These are phyloP conservation scores for Synanthedon tipuliformis DNA, from an alignment of 2,888 invertebrate genomes.

Conservation along the genomic window DNA sequence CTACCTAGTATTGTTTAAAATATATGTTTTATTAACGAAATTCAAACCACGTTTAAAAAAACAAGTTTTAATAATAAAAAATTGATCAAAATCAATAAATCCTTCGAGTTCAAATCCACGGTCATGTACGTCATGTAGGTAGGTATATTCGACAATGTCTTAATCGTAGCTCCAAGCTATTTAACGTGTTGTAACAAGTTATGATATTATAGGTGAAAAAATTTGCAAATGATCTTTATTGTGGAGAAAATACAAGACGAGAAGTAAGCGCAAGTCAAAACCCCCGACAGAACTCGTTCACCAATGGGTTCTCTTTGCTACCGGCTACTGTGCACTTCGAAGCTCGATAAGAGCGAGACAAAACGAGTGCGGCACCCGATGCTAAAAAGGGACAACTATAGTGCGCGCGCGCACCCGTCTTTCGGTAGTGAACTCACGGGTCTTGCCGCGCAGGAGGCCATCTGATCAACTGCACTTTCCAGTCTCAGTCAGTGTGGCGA, in stretches of 20 bases:
- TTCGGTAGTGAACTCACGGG: slow-evolving; percentile 49
- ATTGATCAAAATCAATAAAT: no score
- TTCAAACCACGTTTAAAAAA: no score
- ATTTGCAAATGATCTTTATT: slow-evolving; percentile 45
- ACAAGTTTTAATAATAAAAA: no score
- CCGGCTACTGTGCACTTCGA: slow-evolving; percentile 58
- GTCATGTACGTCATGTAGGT: background rate
- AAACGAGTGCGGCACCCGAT: slow-evolving; percentile 4
- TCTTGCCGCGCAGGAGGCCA: slow-evolving; percentile 40
- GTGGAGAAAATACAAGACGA: slow-evolving; percentile 51
- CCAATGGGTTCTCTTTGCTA: slow-evolving; percentile 41
- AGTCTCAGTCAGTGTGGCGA: slow-evolving; percentile 62
- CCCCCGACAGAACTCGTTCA: slow-evolving; percentile 60
- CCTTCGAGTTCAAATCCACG: no score
- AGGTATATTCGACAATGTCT: slow-evolving; percentile 34
- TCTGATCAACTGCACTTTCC: slow-evolving; percentile 37
- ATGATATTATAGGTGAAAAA: slow-evolving; percentile 47
- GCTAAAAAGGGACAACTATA: slow-evolving; percentile 27
- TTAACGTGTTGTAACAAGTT: slow-evolving; percentile 44
- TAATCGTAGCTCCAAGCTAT: slow-evolving; percentile 49
- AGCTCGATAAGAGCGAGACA: slow-evolving; percentile 19
- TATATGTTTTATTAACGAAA: no score
- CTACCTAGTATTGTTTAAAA: no score
- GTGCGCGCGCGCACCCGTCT: slow-evolving; percentile 49
- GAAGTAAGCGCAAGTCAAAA: slow-evolving; percentile 33